Conservation (phyloP, 1,140 invertebrate species). For the Eubasilissa regina region DNA sequence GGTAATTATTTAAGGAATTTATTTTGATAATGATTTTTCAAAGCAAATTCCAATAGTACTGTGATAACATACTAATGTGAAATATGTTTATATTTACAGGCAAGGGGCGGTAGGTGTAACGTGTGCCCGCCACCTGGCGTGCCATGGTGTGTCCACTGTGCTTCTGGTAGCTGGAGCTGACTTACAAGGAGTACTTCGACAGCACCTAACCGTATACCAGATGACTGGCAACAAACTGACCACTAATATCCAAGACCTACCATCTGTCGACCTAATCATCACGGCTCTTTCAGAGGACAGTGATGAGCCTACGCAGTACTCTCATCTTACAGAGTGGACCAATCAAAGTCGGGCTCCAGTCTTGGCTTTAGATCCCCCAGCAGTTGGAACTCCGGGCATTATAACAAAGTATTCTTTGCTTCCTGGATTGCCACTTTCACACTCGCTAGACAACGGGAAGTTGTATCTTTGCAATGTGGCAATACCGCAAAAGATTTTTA, state of each 20-base stretch:
- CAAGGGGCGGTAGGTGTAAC: constrained; percentile 83
- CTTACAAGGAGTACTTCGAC: constrained; percentile 60
- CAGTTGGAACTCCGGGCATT: constrained; percentile 77
- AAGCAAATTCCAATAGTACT: too few relatives aligned
- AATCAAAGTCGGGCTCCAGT: constrained; percentile 83
- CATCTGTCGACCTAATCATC: constrained; percentile 81
- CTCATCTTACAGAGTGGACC: constrained; percentile 76
- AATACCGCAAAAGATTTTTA: constrained; percentile 84
- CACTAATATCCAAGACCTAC: constrained; percentile 73
- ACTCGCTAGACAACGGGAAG: constrained; percentile 81
- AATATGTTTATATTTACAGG: constrained; percentile 53
- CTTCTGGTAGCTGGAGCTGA: constrained; percentile 52
- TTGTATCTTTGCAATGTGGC: constrained; percentile 91
- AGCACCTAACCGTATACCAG: constrained; percentile 76
- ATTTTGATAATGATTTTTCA: too few relatives aligned
- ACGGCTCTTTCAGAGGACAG: constrained; percentile 76
- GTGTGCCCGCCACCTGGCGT: constrained; percentile 85
- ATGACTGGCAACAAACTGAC: constrained; percentile 74
- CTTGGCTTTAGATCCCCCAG: constrained; percentile 86
- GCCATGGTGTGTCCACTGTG: constrained; percentile 80
- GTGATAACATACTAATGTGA: background rate
- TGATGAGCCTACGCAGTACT: constrained; percentile 64
- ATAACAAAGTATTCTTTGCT: constrained; percentile 83
- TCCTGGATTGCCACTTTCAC: constrained; percentile 83
- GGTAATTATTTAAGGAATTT: too few relatives aligned